Percentiles rank a stretch among this genome's conserved stretches.
Conservation (phyloP, 2,888 invertebrate genomes). For the Tribolium freemani region DNA sequence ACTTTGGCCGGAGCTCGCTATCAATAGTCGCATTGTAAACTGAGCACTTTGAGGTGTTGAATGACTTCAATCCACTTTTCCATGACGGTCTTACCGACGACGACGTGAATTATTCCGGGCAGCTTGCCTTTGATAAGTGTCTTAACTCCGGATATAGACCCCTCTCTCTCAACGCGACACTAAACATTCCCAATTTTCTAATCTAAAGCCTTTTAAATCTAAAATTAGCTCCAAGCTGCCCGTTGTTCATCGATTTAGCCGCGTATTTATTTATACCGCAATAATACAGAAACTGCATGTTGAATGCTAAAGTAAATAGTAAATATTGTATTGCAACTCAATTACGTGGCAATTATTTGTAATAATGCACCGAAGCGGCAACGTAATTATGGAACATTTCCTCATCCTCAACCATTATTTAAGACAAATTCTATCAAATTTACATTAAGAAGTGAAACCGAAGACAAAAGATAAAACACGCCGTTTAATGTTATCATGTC, state of each 20-base stretch:
- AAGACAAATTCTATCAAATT: slow-evolving; percentile 33
- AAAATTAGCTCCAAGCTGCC: background rate
- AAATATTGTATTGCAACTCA: slow-evolving; percentile 2
- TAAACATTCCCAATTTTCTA: too few species aligned
- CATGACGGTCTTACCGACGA: slow-evolving; percentile 53
- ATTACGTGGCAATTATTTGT: background rate
- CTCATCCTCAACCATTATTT: slow-evolving; percentile 11
- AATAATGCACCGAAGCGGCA: background rate
- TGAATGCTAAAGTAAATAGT: background rate
- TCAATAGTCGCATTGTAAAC: slow-evolving; percentile 65
- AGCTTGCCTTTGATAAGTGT: slow-evolving; percentile 42
- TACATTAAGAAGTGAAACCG: slow-evolving; percentile 40
- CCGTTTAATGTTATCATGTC: slow-evolving; percentile 58
- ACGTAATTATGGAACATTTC: slow-evolving; percentile 6
- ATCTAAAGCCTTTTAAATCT: background rate
- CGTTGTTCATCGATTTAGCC: background rate
- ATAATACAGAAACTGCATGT: background rate
- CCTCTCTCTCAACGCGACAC: background rate
- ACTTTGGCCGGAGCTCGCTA: slow-evolving; percentile 59
- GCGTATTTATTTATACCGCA: background rate
- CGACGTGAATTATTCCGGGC: slow-evolving; percentile 53
- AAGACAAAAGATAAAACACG: slow-evolving; percentile 54
- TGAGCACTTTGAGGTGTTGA: slow-evolving; percentile 66
- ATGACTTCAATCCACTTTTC: slow-evolving; percentile 62
- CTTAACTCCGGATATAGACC: slow-evolving; percentile 20